Conservation (phyloP, 1,140 invertebrate species). For the Parasteatoda tepidariorum region DNA sequence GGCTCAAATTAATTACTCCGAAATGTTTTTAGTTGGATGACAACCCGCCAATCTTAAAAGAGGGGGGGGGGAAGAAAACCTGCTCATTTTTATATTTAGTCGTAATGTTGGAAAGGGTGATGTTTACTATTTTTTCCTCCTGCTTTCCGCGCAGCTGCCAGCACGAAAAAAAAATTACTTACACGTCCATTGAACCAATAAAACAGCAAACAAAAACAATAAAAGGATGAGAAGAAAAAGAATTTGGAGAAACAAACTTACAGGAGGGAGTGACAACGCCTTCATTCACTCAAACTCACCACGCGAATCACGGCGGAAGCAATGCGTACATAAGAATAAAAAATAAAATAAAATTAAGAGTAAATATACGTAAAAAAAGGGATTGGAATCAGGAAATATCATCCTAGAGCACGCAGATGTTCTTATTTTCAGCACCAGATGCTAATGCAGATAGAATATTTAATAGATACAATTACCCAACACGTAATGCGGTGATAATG, state of each 20-base stretch:
- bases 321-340: not conserved
- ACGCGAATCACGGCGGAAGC: conserved; percentile 20
- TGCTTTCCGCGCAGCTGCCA: conserved; percentile 40
- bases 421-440: conserved; percentile 35
- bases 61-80: too few species aligned
- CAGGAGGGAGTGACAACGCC: conserved; percentile 22
- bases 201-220: conserved; percentile 9
- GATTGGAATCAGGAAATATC: conserved; percentile 29
- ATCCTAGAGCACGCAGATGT: conserved; percentile 30
- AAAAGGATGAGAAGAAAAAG: not conserved
- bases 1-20: too few species aligned
- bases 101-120: conserved; percentile 33
- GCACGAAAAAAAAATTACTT: not conserved
- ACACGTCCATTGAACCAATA: conserved; percentile 26
- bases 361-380: conserved; percentile 9
- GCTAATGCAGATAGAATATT: conserved; percentile 12
- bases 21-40: too few species aligned
- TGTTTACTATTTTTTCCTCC: conserved; percentile 32
- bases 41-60: too few species aligned
- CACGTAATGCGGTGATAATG: conserved; percentile 47
- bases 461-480: conserved; percentile 41
- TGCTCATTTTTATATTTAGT: too few species aligned
- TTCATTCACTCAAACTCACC: conserved; percentile 2
- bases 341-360: not conserved
- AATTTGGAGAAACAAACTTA: not conserved